A percentile compares a stretch with the other conserved stretches of the same genome.
phyloP scores from a whole-genome alignment of 2,797 vertebrate genomes.

The Crocodylus rhombifer region DNA sequence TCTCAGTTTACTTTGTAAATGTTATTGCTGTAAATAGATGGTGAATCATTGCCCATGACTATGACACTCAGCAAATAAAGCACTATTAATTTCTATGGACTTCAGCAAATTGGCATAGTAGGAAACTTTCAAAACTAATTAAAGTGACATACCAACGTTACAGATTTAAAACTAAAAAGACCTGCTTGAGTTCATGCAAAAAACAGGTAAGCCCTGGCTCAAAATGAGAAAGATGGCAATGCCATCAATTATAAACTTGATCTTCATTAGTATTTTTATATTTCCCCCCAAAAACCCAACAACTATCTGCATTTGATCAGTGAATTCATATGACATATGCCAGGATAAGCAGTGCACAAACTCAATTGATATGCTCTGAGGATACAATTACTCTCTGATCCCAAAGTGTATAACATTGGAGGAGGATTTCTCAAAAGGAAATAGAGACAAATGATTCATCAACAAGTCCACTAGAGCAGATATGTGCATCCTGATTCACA shows the following conservation, averaged over 20 bases:
- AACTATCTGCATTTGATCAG: constrained; percentile 75
- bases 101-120: not conserved
- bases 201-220: not conserved
- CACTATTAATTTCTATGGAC: constrained; percentile 14
- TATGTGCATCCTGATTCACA: not conserved
- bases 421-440: constrained; percentile 50
- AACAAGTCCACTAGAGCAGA: constrained; percentile 16
- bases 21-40: not conserved
- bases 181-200: not conserved
- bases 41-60: not conserved
- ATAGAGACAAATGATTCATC: constrained; percentile 49
- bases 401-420: constrained; percentile 78
- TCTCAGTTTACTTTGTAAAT: not conserved
- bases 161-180: not conserved
- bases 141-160: not conserved
- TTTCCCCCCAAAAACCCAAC: constrained; percentile 68
- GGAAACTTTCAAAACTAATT: not conserved
- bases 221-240: not conserved
- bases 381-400: constrained; percentile 78
- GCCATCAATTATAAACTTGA: not conserved
- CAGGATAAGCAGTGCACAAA: constrained; percentile 69
- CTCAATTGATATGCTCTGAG: constrained; percentile 79
- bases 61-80: not conserved
- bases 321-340: constrained; percentile 81
- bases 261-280: constrained; percentile 3